These are phyloP conservation scores for Rachycentron canadum DNA, from an alignment of 2,797 vertebrate species.

Conservation along the genomic window DNA sequence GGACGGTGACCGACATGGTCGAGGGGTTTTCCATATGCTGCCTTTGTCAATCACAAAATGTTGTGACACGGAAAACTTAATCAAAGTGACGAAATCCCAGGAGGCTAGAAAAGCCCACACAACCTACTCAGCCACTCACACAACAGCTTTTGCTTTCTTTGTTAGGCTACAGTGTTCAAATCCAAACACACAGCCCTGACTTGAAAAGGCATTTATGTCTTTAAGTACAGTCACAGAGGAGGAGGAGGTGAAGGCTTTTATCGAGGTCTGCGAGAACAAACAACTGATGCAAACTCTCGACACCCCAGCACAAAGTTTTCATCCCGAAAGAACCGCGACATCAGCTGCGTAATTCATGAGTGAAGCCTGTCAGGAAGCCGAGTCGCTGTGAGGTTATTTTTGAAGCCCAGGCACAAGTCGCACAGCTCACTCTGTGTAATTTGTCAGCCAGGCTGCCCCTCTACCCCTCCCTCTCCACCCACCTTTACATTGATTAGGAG, in stretches of 20 bases:
- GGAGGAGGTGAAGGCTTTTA: conserved; percentile 50
- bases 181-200: conserved; percentile 16
- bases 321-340: conserved; percentile 28
- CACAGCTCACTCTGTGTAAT: conserved; percentile 42
- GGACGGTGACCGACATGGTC: conserved; percentile 25
- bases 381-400: conserved; percentile 44
- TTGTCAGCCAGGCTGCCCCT: conserved; percentile 29
- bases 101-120: neutral
- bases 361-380: conserved; percentile 61
- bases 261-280: conserved; percentile 59
- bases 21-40: neutral
- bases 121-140: neutral
- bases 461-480: neutral
- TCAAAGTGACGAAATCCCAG: conserved; percentile 48
- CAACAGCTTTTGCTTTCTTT: neutral
- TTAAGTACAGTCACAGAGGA: conserved; percentile 15
- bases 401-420: conserved; percentile 32
- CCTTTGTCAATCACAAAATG: neutral
- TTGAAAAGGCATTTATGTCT: conserved; percentile 48
- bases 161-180: conserved; percentile 39
- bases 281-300: conserved; percentile 71
- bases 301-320: conserved; percentile 59
- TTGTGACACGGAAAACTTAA: conserved; percentile 17
- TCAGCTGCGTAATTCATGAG: conserved; percentile 66
- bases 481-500: conserved; percentile 68